Percentiles rank a stretch among this genome's conserved stretches.
These are phyloP conservation scores for Melanostoma mellinum DNA, from an alignment of 2,888 invertebrate genomes.

Conservation along the genomic window DNA sequence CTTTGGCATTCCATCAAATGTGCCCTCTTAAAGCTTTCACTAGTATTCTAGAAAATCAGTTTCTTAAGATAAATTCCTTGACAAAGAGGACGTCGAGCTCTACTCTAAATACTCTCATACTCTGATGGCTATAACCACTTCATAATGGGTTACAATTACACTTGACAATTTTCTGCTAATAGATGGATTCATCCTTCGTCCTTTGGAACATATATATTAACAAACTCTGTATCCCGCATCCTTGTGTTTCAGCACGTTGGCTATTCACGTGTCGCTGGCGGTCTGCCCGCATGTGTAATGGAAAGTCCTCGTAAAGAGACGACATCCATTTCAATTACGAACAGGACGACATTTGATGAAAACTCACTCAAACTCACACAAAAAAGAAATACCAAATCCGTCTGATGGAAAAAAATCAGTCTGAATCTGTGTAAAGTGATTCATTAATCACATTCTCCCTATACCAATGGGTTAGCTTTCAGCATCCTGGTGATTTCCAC, in stretches of 20 bases:
- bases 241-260: background rate
- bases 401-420: constrained; percentile 29
- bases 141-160: constrained; percentile 11
- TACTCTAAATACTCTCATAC: too few relatives aligned
- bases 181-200: background rate
- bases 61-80: too few relatives aligned
- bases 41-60: too few relatives aligned
- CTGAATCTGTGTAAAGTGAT: constrained; percentile 3
- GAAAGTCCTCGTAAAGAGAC: background rate
- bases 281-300: constrained; percentile 2
- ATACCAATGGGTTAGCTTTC: background rate
- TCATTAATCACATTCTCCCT: constrained; percentile 38
- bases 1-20: too few relatives aligned
- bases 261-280: constrained; percentile 1
- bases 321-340: background rate
- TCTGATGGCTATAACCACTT: too few relatives aligned
- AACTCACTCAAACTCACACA: background rate
- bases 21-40: too few relatives aligned
- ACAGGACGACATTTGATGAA: constrained; percentile 20
- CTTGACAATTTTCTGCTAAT: constrained; percentile 28
- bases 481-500: background rate
- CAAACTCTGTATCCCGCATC: constrained; percentile 17
- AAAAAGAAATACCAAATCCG: background rate
- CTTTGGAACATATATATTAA: background rate
- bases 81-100: too few relatives aligned